Evolutionary conservation across 2,888 invertebrate species (phyloP).

Genomic region (Heteromurus nitidus): DNA sequence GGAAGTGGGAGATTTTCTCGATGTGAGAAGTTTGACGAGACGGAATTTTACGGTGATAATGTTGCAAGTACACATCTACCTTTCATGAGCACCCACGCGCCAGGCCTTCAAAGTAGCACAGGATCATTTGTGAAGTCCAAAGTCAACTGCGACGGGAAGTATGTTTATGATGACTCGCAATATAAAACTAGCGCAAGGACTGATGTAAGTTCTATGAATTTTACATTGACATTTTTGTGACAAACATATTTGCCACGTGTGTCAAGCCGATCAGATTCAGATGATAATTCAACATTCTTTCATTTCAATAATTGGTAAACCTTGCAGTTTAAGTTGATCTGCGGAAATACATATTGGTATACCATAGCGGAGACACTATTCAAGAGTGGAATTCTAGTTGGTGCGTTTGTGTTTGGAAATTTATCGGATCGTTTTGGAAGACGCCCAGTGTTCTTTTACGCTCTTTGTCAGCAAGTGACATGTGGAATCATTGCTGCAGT

Average conservation of each 20-base stretch:
- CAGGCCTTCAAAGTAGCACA: background rate
- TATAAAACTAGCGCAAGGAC: conserved; percentile 81
- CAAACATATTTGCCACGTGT: too few species aligned
- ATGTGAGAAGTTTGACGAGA: conserved; percentile 78
- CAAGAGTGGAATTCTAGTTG: conserved; percentile 84
- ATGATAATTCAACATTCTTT: background rate
- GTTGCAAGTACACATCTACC: background rate
- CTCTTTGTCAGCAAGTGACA: conserved; percentile 82
- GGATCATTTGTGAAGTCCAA: conserved; percentile 72
- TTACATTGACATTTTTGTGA: background rate
- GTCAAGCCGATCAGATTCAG: too few species aligned
- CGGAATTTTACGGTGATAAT: conserved; percentile 73
- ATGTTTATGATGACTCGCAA: conserved; percentile 80
- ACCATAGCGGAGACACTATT: conserved; percentile 82
- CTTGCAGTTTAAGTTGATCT: conserved; percentile 81
- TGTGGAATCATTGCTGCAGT: conserved; percentile 82
- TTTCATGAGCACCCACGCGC: background rate
- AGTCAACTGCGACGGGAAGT: conserved; percentile 76
- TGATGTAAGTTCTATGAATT: conserved; percentile 77
- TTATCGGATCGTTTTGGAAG: conserved; percentile 82
- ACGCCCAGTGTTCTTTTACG: conserved; percentile 83
- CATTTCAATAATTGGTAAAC: background rate
- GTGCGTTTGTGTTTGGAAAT: conserved; percentile 83
- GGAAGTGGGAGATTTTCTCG: conserved; percentile 77
- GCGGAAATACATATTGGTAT: conserved; percentile 80